phyloP scores from a whole-genome alignment of 2,797 vertebrate species.

The Meda fulgida region DNA sequence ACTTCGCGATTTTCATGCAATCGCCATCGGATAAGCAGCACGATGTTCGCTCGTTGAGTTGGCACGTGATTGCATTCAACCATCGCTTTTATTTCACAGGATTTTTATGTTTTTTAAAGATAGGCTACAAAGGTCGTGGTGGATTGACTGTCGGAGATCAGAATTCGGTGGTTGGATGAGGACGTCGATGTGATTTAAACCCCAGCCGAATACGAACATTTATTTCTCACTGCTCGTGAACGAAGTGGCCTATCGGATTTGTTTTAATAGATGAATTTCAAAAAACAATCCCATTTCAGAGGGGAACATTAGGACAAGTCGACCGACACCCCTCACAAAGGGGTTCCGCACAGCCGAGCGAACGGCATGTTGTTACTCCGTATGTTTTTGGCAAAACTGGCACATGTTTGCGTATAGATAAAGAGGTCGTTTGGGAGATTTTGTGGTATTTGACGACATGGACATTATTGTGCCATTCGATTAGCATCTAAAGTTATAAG shows the following conservation, averaged over 20 bases:
- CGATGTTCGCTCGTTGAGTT: not conserved
- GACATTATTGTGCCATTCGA: not conserved
- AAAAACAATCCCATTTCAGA: slow-evolving; percentile 8
- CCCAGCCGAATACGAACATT: not conserved
- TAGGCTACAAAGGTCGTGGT: slow-evolving; percentile 7
- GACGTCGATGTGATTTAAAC: not conserved
- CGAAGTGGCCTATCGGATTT: not conserved
- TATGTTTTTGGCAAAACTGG: slow-evolving; percentile 59
- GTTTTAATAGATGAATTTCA: slow-evolving; percentile 4
- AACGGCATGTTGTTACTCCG: slow-evolving; percentile 31
- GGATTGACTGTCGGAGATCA: slow-evolving; percentile 14
- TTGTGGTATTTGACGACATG: not conserved
- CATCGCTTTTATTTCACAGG: slow-evolving; percentile 15
- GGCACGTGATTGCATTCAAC: not conserved
- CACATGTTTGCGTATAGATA: not conserved
- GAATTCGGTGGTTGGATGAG: not conserved
- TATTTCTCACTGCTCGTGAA: not conserved
- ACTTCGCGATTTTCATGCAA: not conserved
- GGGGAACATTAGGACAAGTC: slow-evolving; percentile 39
- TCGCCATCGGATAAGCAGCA: slow-evolving; percentile 1
- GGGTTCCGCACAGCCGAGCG: slow-evolving; percentile 18
- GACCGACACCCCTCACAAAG: slow-evolving; percentile 41
- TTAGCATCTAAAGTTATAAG: not conserved
- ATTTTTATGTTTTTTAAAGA: slow-evolving; percentile 14
- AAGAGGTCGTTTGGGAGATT: not conserved